Evolutionary conservation across 2,113 vertebrate species (phyloP).

Genomic region (Oenanthe melanoleuca): DNA sequence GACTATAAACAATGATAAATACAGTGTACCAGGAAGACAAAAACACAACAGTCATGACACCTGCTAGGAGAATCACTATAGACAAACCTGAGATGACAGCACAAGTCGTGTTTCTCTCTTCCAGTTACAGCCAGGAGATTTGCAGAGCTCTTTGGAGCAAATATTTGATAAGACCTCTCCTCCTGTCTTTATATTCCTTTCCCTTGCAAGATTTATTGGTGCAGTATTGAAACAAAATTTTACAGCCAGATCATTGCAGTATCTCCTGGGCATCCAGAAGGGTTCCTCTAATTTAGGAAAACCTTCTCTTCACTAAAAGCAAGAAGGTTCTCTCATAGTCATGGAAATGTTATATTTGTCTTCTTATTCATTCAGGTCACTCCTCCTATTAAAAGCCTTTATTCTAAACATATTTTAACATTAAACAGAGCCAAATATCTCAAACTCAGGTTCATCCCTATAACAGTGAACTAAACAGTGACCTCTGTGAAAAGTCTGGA

Average conservation of each 20-base stretch:
- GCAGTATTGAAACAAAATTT: background rate
- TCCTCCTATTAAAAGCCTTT: background rate
- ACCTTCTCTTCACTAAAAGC: background rate
- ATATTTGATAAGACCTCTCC: background rate
- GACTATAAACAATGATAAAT: background rate
- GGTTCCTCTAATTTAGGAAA: background rate
- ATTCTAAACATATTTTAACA: background rate
- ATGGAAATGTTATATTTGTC: background rate
- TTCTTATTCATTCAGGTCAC: background rate
- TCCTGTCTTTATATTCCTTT: background rate
- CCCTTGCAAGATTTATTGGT: background rate
- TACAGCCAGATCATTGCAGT: background rate
- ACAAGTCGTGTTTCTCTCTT: background rate
- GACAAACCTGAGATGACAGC: background rate
- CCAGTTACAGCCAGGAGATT: background rate
- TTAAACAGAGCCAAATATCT: background rate
- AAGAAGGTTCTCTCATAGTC: background rate
- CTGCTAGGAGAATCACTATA: background rate
- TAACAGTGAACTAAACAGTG: background rate
- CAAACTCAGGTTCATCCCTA: background rate
- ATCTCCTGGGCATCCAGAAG: background rate
- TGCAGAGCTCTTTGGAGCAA: background rate
- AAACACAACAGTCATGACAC: background rate
- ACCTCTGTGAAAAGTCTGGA: background rate
- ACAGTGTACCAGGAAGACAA: background rate